Evolutionary conservation across 1,140 invertebrate genomes (phyloP).

Genomic region (Vanessa tameamea): DNA sequence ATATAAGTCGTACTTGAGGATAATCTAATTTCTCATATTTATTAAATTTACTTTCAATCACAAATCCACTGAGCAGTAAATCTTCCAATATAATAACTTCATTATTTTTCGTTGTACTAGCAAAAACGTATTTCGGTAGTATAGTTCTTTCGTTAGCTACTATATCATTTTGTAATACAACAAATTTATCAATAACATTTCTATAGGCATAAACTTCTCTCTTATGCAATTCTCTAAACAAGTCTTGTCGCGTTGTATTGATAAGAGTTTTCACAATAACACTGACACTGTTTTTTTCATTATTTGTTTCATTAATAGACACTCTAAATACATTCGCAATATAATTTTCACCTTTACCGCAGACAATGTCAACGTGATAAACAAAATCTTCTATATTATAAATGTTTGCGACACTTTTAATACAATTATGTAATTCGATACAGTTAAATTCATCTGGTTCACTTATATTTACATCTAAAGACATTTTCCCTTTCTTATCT

Average conservation of each 20-base stretch:
- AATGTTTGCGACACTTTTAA: slow-evolving; percentile 54
- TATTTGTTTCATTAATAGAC: slow-evolving; percentile 51
- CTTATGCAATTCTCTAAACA: slow-evolving; percentile 66
- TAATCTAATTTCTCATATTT: slow-evolving; percentile 52
- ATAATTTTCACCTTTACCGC: slow-evolving; percentile 65
- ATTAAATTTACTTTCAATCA: slow-evolving; percentile 47
- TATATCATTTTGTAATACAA: slow-evolving; percentile 51
- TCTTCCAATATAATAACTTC: slow-evolving; percentile 70
- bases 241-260: slow-evolving; percentile 63
- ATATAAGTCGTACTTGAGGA: slow-evolving; percentile 47
- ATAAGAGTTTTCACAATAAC: slow-evolving; percentile 71
- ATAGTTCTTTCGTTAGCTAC: slow-evolving; percentile 45
- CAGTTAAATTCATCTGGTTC: slow-evolving; percentile 74
- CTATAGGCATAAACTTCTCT: slow-evolving; percentile 64
- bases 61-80: slow-evolving; percentile 53
- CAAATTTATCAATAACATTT: slow-evolving; percentile 55
- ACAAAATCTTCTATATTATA: slow-evolving; percentile 56
- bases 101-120: slow-evolving; percentile 51
- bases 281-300: slow-evolving; percentile 51
- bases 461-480: slow-evolving; percentile 72
- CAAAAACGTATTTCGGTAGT: slow-evolving; percentile 57
- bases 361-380: slow-evolving; percentile 67
- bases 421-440: slow-evolving; percentile 61
- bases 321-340: slow-evolving; percentile 72
- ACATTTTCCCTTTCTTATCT: slow-evolving; percentile 50